Evolutionary conservation across 2,797 vertebrate species (phyloP), one percentile per base, ranked within the genome.

Genomic region (Sorex maritimensis): DNA sequence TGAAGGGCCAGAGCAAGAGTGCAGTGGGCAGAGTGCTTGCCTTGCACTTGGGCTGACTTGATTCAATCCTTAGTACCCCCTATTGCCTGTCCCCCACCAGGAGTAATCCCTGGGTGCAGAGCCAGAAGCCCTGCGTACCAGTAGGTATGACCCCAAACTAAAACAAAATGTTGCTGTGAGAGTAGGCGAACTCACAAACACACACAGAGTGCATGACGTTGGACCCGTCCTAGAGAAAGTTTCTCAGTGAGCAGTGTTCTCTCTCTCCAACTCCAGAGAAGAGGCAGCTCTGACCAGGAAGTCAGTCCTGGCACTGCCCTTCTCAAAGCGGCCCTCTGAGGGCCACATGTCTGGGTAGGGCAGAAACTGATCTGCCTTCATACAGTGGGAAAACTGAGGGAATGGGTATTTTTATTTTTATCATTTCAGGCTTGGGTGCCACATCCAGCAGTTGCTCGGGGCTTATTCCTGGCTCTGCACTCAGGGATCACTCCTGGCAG

Each of bases 171-270:
- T 55, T 23, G 21, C 78, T 78, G 9, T 44, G 46, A 88, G 49
- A 86, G 21, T 63, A 80, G 55, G 81, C 21, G 28, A 34, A 14
- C 44, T 34, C 26, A 21, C 24, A 26, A 44, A 52, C 28, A 13
- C 3, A 14, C 23, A n/a, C 44, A 41, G 72, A 44, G 12, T 15
- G 44, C 41, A 1, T 1, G 17, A 30, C 52, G n/a, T 74, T 7
- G 0, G 14, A 41, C 23, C 41, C 46, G 0, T 30, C 0, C 0
- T 1, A 49, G 58, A 49, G 58, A 52, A 58, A 58, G 13, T 61
- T 61, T 84, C 28, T 34, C 13, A 8, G 28, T 4, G 6, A 19
- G 11, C 21, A 0, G 0, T 0, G 28, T 34, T 13, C 6, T 38
- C 63, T 86, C 10, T 41, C 75, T 41, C 28, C 34, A 23, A 6